Evolutionary conservation across 2,888 invertebrate genomes (phyloP).

Genomic region (Stenoptilia bipunctidactyla): DNA sequence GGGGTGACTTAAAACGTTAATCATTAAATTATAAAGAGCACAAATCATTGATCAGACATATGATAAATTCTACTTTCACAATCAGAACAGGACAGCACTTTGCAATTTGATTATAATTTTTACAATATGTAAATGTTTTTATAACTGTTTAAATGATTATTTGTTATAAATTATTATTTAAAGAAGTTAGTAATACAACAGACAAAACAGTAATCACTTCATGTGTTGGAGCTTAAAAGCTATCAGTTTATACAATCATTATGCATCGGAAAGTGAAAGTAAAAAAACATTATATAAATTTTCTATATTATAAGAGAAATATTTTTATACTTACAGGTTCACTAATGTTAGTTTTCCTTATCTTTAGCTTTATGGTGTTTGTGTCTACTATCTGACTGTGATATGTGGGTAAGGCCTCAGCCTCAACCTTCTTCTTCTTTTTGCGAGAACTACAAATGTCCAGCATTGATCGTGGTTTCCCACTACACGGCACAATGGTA

Average conservation of each 20-base stretch:
- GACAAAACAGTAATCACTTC: too few species aligned
- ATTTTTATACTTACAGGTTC: constrained; percentile 40
- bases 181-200: too few species aligned
- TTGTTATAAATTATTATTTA: too few species aligned
- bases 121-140: too few species aligned
- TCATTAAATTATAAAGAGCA: too few species aligned
- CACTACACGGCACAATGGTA: constrained; percentile 55
- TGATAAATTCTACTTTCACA: too few species aligned
- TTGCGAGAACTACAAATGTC: constrained; percentile 57
- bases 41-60: too few species aligned
- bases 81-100: too few species aligned
- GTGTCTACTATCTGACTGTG: constrained; percentile 76
- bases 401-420: constrained; percentile 58
- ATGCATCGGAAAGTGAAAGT: neutral
- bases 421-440: constrained; percentile 62
- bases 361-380: constrained; percentile 77
- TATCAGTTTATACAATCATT: neutral
- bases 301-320: neutral
- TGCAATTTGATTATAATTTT: too few species aligned
- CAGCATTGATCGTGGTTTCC: constrained; percentile 65
- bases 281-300: neutral
- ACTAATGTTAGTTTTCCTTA: constrained; percentile 72
- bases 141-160: too few species aligned
- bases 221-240: neutral
- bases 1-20: too few species aligned